These are phyloP conservation scores for Panurus biarmicus DNA, from an alignment of 2,113 vertebrate genomes.

Conservation along the genomic window DNA sequence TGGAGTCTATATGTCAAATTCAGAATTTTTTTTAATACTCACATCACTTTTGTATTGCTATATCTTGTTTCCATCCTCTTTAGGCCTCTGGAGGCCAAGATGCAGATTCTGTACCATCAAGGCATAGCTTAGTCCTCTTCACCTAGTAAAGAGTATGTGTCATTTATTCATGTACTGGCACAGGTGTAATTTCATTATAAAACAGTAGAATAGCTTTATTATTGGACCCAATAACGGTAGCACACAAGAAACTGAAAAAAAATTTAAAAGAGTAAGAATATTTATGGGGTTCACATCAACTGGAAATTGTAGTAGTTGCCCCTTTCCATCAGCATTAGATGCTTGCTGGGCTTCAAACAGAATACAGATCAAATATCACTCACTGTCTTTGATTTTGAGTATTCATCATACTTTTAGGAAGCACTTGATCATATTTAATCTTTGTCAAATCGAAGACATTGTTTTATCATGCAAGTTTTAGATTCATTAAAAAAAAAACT, in stretches of 20 bases:
- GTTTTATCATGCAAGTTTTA: neutral
- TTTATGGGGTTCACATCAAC: neutral
- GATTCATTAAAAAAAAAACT: neutral
- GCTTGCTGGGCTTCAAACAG: neutral
- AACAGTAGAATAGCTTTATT: neutral
- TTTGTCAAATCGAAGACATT: neutral
- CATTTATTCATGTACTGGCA: neutral
- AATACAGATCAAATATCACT: neutral
- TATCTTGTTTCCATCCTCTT: neutral
- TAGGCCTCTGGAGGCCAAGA: neutral
- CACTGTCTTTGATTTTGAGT: neutral
- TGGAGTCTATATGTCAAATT: neutral
- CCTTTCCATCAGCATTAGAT: neutral
- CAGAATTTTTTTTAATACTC: neutral
- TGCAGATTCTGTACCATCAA: fast-evolving
- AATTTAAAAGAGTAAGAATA: neutral
- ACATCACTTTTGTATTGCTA: neutral
- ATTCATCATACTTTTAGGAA: neutral
- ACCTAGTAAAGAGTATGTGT: neutral
- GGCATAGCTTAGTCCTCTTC: neutral
- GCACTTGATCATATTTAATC: neutral
- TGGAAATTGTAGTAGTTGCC: neutral
- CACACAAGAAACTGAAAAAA: neutral
- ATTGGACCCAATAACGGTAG: neutral
- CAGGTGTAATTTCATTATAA: neutral